Evolutionary conservation across 2,113 vertebrate species (phyloP).

Genomic region (Chauna torquata): DNA sequence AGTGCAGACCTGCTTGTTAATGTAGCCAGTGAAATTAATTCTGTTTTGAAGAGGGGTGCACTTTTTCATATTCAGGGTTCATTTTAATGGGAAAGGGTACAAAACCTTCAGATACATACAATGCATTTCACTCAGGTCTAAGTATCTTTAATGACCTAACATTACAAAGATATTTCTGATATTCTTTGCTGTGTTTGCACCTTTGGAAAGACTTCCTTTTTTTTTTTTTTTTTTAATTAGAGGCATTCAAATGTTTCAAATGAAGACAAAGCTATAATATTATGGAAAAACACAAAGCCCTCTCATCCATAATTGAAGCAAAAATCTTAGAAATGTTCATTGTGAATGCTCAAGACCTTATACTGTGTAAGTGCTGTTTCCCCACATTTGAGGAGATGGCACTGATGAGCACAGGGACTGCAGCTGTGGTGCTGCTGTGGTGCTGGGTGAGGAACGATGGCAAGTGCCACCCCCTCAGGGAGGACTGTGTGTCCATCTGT

Average conservation of each 20-base stretch:
- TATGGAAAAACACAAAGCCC: constrained; percentile 16
- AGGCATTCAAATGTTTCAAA: constrained; percentile 58
- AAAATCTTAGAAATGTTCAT: constrained; percentile 44
- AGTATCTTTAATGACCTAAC: constrained; percentile 32
- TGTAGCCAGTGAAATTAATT: constrained; percentile 68
- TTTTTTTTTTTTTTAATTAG: constrained; percentile 15
- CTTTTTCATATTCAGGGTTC: constrained; percentile 50
- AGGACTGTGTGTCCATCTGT: not conserved
- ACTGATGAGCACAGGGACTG: not conserved
- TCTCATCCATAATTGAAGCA: constrained; percentile 21
- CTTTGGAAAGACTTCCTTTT: not conserved
- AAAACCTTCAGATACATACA: constrained; percentile 23
- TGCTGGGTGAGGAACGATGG: not conserved
- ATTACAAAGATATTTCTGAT: constrained; percentile 22
- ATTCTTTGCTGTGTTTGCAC: not conserved
- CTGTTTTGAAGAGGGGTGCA: constrained; percentile 20
- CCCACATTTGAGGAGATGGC: fast-evolving
- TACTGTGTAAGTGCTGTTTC: not conserved
- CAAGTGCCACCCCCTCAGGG: not conserved
- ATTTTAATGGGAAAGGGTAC: constrained; percentile 47
- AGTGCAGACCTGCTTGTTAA: constrained; percentile 70
- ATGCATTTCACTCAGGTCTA: constrained; percentile 18
- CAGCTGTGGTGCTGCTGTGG: not conserved
- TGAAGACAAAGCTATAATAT: constrained; percentile 53
- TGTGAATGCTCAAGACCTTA: not conserved